Base-by-base conservation (phyloP, 2,888 invertebrate species). In the Thumatha senex region DNA sequence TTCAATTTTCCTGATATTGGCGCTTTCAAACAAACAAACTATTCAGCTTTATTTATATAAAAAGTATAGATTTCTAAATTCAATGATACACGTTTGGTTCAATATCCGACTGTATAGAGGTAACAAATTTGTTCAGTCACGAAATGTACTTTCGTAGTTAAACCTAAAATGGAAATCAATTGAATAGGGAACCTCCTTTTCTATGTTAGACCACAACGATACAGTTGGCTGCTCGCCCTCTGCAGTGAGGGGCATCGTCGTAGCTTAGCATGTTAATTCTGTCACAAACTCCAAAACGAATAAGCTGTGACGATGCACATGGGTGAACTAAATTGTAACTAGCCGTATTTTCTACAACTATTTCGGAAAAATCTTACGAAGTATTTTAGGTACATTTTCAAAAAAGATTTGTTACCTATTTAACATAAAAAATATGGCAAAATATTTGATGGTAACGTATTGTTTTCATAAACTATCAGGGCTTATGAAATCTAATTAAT, bases 291-390 rank as follows among this genome's bases (percentile, higher is more conserved):
- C 38, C 50, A 51, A 54, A 52, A 58, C 39, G 51, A 63, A 54
- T 64, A 56, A 56, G 46, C 55, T 61, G 40, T 48, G 33, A 59
- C 50, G 55, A 60, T 48, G 56, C 50, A 51, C 58, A 58, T 59
- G 48, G 50, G 46, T 38, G 50, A 61, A 64, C 55, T 53, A 56
- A 48, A 48, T 11, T 33, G 40, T 34, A 15, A 8, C 14, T 45
- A 18, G 18, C 18, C 18, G 13, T 42, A 59, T 68, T 63, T 62
- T 63, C 61, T 50, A 54, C 51, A 51, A 53, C 61, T 59, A 42
- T 58, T 46, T 46, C 45, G 51, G 54, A 36, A 18, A 11, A 24
- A 24, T 24, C 5, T 5, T 24, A 24, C 18, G 18, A 24, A 24
- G 5, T 5, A 24, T 24, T 24, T 24, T 24, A 24, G 18, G 18